Evolutionary conservation across 2,797 vertebrate genomes (phyloP), one percentile per base, ranked within the genome.

Genomic region (Danio choprae): DNA sequence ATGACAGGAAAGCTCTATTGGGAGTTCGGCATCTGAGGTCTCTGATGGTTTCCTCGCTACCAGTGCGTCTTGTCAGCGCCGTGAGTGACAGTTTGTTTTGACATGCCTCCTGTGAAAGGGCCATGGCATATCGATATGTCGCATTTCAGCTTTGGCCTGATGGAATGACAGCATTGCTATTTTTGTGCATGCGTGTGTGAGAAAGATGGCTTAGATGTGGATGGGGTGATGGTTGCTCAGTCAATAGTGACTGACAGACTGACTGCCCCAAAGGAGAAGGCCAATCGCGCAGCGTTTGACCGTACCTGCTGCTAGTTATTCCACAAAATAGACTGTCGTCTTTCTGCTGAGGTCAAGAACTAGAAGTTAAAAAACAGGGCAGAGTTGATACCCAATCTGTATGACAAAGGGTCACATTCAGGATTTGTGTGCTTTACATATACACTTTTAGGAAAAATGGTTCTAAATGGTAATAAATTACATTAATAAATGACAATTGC

Each of bases 51-150:
- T 72, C 70, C 63, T 53, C 59, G 7, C 67, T 29, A 38, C 40
- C 70, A 60, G 40, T 62, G 62, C 67, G 69, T 81, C 55, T 78
- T 62, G 56, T 81, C 70, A 63, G 56, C 60, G 51, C 60, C 51
- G 53, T 74, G 83, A 81, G 63, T 81, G 65, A 69, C 43, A 6
- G 58, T 79, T 64, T 80, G 76, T 84, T 81, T 82, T 84, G 80
- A 79, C 81, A 83, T 40, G 77, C 44, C 58, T 82, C 71, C 12
- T 29, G 65, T 82, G 80, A 84, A 81, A 82, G 70, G 64, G 75
- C 81, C 71, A 48, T 64, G 75, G 41, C 75, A 64, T 74, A 70
- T 81, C 76, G 75, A 69, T 70, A 79, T 84, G 83, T 78, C 20
- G 29, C 70, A 56, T 69, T 50, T 67, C 62, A 68, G 36, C 72